Evolutionary conservation across 2,888 invertebrate species (phyloP), one percentile per base, ranked within the genome.

Genomic region (Drosophila mimica): DNA sequence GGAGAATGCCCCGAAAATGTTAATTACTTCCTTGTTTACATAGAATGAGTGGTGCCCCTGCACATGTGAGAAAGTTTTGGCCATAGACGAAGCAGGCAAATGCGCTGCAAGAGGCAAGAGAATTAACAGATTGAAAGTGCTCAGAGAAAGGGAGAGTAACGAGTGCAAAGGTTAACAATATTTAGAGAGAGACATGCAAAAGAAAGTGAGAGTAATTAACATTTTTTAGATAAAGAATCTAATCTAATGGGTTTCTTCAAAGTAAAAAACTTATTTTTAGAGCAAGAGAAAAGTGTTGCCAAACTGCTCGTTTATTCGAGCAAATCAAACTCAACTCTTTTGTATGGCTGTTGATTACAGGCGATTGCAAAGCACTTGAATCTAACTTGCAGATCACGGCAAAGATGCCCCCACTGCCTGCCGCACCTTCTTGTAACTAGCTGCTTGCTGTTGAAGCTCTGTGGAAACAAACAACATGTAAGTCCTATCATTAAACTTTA

Each of bases 21-120:
- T 91, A 88, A 88, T 91, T 88, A 89, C 91, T 91, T 88, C 88
- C 90, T 88, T 89, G 81, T 91, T 89, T 80, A 74, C 74, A 79
- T 61, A 75, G 64, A 73, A 20, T 31, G 51, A 72, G 25, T 25
- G 25, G 69, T 58, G 61, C 51, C 57, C 71, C 71, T 78, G 74
- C 74, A 80, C 79, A 76, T 74, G 74, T 79, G 76, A 63, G 70
- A 67, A 71, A 79, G 73, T 76, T 74, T 49, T 30, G 53, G 57
- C 38, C 17, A 62, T 66, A 48, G 54, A 64, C 53, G 58, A 38
- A 46, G 53, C 67, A 53, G 28, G 51, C 33, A 57, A 48, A 54
- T 63, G 65, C 65, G 54, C 71, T 74, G 17, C 53, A 25, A 20
- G 31, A 43, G 38, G 17, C 46, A 25, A 7, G 20, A 8, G 4